A percentile compares a stretch with the other conserved stretches of the same genome.
Evolutionary conservation across 2,113 vertebrate species (phyloP).

Genomic region (Rhabdornis inornatus): DNA sequence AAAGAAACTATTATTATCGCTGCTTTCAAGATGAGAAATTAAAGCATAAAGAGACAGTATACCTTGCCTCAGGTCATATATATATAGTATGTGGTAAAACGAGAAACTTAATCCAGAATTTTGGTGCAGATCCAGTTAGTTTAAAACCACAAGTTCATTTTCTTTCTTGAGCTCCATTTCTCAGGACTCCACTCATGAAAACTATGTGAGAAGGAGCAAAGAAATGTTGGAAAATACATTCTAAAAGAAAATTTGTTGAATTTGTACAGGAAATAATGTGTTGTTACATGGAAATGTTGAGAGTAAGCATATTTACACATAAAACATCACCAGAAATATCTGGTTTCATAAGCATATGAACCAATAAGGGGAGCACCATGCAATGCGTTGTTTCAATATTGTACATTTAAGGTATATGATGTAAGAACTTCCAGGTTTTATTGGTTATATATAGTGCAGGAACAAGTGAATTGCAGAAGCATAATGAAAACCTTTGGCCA

Average conservation of each 20-base stretch:
- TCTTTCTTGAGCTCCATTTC: not conserved
- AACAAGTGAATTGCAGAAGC: not conserved
- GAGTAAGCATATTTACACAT: not conserved
- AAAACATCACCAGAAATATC: not conserved
- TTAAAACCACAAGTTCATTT: not conserved
- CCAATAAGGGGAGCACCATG: not conserved
- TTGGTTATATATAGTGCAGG: not conserved
- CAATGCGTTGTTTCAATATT: not conserved
- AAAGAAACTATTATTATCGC: not conserved
- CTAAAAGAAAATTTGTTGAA: not conserved
- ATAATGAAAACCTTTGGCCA: not conserved
- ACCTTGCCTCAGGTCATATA: not conserved
- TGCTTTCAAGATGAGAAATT: not conserved
- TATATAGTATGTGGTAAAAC: not conserved
- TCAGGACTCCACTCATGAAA: not conserved
- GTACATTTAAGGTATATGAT: not conserved
- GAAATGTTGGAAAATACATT: not conserved
- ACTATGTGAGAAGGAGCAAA: not conserved
- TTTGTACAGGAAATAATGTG: not conserved
- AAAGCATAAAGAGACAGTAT: not conserved
- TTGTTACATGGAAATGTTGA: not conserved
- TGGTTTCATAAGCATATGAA: not conserved
- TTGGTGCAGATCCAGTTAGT: not conserved
- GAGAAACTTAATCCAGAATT: not conserved
- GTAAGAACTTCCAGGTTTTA: not conserved